Conservation (phyloP, 1,140 invertebrate genomes). For the Drosophila kanapiae region DNA sequence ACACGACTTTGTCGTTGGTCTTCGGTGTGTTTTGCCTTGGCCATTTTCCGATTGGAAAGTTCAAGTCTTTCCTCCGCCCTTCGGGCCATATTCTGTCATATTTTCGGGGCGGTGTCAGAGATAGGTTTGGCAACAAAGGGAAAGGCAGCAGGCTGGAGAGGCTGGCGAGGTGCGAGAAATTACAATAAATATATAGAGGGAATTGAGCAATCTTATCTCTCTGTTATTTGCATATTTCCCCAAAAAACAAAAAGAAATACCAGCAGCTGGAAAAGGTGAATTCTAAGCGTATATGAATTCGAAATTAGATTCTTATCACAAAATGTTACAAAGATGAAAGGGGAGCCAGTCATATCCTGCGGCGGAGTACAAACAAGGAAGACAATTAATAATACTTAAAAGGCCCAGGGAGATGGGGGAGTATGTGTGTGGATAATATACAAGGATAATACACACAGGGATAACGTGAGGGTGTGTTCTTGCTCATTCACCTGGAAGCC, state of each 20-base stretch:
- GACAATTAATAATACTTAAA: conserved; percentile 84
- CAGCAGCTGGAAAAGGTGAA: conserved; percentile 21
- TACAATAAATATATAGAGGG: conserved; percentile 18
- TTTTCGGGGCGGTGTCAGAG: conserved; percentile 39
- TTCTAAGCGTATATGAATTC: conserved; percentile 54
- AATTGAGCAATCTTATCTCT: conserved; percentile 10
- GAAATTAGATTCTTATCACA: conserved; percentile 68
- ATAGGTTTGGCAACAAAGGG: conserved; percentile 1
- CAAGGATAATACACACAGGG: no score
- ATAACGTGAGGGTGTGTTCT: conserved; percentile 30
- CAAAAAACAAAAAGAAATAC: conserved; percentile 1
- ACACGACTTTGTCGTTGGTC: conserved; percentile 45
- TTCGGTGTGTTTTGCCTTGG: conserved; percentile 8
- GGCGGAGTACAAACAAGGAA: conserved; percentile 63
- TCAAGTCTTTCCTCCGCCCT: conserved; percentile 36
- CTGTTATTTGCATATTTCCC: conserved; percentile 16
- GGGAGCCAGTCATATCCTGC: conserved; percentile 52
- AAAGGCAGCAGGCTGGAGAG: neutral
- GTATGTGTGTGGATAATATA: conserved; percentile 49
- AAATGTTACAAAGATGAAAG: conserved; percentile 28
- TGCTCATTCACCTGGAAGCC: conserved; percentile 76
- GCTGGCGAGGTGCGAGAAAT: conserved; percentile 28
- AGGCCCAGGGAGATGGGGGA: conserved; percentile 33
- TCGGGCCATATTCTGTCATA: conserved; percentile 33
- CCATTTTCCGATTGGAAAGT: conserved; percentile 44